Conservation (phyloP, 64 coral and sea anemone genomes). For the Pocillopora verrucosa region DNA sequence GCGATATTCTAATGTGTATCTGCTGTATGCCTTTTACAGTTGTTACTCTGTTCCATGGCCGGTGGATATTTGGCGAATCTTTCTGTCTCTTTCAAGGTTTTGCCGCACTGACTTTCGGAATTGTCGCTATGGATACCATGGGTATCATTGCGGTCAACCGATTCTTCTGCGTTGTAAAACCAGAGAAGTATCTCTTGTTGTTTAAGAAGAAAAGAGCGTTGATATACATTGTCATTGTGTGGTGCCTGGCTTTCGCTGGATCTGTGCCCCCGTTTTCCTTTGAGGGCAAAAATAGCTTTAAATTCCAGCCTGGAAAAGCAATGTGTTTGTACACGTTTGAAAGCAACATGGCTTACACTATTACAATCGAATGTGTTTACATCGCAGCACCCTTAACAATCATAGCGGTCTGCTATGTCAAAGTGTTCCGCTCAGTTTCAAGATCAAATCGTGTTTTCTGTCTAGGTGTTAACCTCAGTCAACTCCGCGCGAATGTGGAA, state of each 20-base stretch:
- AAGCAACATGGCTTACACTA: conserved; percentile 41
- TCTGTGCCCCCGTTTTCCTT: conserved; percentile 40
- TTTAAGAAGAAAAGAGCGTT: conserved; percentile 44
- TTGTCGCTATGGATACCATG: not conserved
- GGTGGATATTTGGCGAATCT: not conserved
- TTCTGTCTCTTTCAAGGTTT: conserved; percentile 44
- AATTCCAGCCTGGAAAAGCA: conserved; percentile 62
- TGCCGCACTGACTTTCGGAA: conserved; percentile 24
- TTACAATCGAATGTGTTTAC: conserved; percentile 40
- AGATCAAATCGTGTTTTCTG: conserved; percentile 21
- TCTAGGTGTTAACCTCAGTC: not conserved
- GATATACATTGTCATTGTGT: conserved; percentile 36
- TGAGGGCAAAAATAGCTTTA: conserved; percentile 8
- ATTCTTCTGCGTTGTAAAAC: conserved; percentile 73
- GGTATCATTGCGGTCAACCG: conserved; percentile 51
- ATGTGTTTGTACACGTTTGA: conserved; percentile 58
- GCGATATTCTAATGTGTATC: not conserved
- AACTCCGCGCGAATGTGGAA: conserved; percentile 44
- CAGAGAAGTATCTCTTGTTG: conserved; percentile 22
- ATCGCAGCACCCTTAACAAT: conserved; percentile 41
- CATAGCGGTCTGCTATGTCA: conserved; percentile 37
- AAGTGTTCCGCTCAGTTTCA: conserved; percentile 34
- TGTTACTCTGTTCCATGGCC: conserved; percentile 10
- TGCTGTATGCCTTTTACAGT: conserved; percentile 2
- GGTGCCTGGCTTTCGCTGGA: conserved; percentile 22